Base-by-base conservation (phyloP, 2,797 vertebrate genomes). In the Valencia hispanica region DNA sequence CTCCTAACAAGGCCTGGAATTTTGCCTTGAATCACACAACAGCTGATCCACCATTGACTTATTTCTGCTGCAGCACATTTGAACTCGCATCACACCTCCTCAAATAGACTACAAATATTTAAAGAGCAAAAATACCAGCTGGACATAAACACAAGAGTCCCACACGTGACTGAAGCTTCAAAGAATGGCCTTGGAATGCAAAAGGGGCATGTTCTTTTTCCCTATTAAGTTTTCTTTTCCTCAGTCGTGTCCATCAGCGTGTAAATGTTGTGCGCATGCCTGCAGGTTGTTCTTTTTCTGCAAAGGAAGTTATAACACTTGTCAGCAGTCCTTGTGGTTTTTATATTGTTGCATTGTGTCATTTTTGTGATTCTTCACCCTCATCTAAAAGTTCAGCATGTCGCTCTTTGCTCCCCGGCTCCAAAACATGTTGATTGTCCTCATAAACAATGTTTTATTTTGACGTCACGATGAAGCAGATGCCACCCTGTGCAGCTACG, bases 151-250 rank as follows among this genome's bases (percentile, higher is more conserved):
- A 84, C 75, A 39, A 76, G 74, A 71, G 78, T 79, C 75, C 68
- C 83, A 47, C 63, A 39, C 79, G 72, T 63, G 72, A 87, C 79
- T 79, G 90, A 82, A 89, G 92, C 91, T 92, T 92, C 81, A 84
- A 80, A 92, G 92, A 95, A 96, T 96, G 95, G 95, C 94, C 72
- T 95, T 95, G 94, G 94, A 95, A 95, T 95, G 93, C 93, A 95
- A 94, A 94, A 89, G 90, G 83, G 87, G 93, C 94, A 94, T 95
- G 95, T 88, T 78, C 53, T 74, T 39, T 2, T 72, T 74, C 48
- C 53, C 27, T 74, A n/a, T 15, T 22, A 48, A 39, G 70, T 55
- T n/a, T 78, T 15, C 47, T 65, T 73, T n/a, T 27, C 15, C 15
- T 20, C 41, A 47, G 39, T 80, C 18, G 70, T 78, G 65, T 88